Conservation (phyloP, 2,888 invertebrate genomes). For the Antheraea yamamai region DNA sequence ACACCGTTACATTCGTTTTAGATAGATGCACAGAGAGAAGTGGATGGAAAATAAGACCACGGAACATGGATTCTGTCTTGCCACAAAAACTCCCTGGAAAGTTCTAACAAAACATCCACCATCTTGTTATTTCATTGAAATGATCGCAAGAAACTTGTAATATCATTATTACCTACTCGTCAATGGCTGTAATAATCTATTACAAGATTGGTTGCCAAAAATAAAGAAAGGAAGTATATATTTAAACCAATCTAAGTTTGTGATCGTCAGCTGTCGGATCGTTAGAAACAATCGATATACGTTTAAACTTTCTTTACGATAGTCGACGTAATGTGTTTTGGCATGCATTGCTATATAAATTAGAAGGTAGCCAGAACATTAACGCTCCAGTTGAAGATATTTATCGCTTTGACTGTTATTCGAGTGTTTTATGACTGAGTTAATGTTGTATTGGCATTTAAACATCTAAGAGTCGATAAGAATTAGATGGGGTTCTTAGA, state of each 20-base stretch:
- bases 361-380: not conserved
- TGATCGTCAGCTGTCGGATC: not conserved
- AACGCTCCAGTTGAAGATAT: constrained; percentile 4
- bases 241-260: not conserved
- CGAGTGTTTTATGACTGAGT: constrained; percentile 3
- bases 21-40: too few relatives aligned
- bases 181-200: too few relatives aligned
- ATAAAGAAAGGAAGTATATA: not conserved
- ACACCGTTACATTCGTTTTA: too few relatives aligned
- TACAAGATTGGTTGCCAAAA: too few relatives aligned
- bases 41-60: too few relatives aligned
- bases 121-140: too few relatives aligned
- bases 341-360: not conserved
- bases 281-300: not conserved
- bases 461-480: not conserved
- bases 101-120: too few relatives aligned
- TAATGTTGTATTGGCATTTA: constrained; percentile 6
- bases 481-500: not conserved
- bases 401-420: constrained; percentile 15
- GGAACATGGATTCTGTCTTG: too few relatives aligned
- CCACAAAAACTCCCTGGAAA: too few relatives aligned
- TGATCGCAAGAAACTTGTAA: too few relatives aligned
- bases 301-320: not conserved
- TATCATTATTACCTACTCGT: too few relatives aligned
- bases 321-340: not conserved